Evolutionary conservation across 1,140 invertebrate genomes (phyloP).

Genomic region (Homalodisca vitripennis): DNA sequence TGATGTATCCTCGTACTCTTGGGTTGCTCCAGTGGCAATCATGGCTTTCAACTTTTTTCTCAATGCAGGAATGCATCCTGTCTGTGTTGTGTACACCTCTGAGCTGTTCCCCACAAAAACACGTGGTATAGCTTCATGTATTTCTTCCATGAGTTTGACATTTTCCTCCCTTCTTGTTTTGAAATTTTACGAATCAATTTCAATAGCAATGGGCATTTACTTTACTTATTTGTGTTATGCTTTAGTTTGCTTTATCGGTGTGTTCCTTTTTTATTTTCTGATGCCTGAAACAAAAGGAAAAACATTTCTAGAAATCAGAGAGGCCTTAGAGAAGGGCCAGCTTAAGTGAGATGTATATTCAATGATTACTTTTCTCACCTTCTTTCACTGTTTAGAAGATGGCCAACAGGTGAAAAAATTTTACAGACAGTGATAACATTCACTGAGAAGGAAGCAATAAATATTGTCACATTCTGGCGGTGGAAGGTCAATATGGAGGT

Average conservation of each 20-base stretch:
- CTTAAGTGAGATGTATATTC: too few species aligned
- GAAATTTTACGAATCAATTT: slow-evolving; percentile 63
- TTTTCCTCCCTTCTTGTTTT: slow-evolving; percentile 72
- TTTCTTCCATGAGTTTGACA: slow-evolving; percentile 68
- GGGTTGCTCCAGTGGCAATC: slow-evolving; percentile 63
- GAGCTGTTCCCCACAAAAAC: slow-evolving; percentile 72
- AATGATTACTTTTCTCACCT: too few species aligned
- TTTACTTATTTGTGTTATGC: slow-evolving; percentile 72
- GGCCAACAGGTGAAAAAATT: too few species aligned
- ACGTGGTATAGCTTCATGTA: slow-evolving; percentile 65
- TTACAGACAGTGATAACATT: too few species aligned
- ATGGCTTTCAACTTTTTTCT: slow-evolving; percentile 68
- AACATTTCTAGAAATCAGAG: slow-evolving; percentile 51
- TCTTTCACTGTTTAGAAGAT: too few species aligned
- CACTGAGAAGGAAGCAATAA: too few species aligned
- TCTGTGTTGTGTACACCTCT: slow-evolving; percentile 68
- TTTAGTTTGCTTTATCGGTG: slow-evolving; percentile 58
- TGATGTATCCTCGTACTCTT: slow-evolving; percentile 51
- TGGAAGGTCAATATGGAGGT: too few species aligned
- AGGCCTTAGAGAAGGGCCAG: neutral
- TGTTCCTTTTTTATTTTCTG: slow-evolving; percentile 60
- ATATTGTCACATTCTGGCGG: too few species aligned
- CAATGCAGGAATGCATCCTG: slow-evolving; percentile 65
- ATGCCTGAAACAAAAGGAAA: slow-evolving; percentile 84
- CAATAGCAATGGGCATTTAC: slow-evolving; percentile 51